Evolutionary conservation across 2,113 vertebrate species (phyloP), one percentile per base, ranked within the genome.

Genomic region (Dendrocopos noguchii): DNA sequence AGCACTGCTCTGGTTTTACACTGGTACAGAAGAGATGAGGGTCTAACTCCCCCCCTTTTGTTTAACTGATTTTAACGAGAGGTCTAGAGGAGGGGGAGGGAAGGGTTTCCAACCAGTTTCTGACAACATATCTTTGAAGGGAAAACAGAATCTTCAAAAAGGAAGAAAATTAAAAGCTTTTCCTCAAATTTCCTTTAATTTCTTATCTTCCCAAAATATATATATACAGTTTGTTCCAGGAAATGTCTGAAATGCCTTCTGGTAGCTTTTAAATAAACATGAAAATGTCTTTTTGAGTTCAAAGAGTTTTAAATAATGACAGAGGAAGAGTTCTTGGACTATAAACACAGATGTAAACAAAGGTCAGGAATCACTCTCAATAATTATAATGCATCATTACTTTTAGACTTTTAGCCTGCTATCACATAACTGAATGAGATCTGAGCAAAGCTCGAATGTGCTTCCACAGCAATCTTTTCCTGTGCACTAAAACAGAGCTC

Each of bases 191-290:
- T 88, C 80, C 85, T 96, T 93, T 94, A 36, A 71, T 93, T 95
- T 90, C 91, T 97, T 95, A 95, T 97, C 94, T 94, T 96, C 63
- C 70, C 73, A 95, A 84, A 83, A 95, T 95, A 93, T 27, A 81
- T 90, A 93, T 90, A 94, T 92, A 92, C 85, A 96, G 93, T 90
- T 95, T 96, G 86, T 95, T 96, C 91, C 98, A 98, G 98, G 98
- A 98, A 98, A 97, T 98, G 97, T 97, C 97, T 96, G 82, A 80
- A 95, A 97, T 96, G 93, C 80, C 89, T 91, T 94, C 91, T 98
- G 93, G 95, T 98, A 96, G 89, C 72, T 96, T 98, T 98, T 97
- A 97, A 98, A 98, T 98, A 98, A 98, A 98, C 92, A 92, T 78
- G 20, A 97, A 95, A 96, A 68, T 80, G 65, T 87, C 50, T 64